Conservation (phyloP, 2,113 vertebrate species). For the Oreochromis niloticus region DNA sequence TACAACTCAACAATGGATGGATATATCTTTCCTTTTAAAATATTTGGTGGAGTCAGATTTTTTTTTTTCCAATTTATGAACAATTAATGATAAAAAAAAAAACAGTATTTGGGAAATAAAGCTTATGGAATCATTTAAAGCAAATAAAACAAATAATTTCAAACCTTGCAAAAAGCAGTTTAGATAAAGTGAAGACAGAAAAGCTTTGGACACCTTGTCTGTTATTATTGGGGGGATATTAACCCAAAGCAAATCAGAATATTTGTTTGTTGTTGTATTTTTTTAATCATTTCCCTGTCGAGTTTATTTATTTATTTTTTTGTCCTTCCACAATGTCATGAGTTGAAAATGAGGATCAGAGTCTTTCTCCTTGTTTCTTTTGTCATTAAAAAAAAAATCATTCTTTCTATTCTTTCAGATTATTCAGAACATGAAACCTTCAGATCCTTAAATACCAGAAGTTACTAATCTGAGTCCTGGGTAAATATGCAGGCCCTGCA, state of each 20-base stretch:
- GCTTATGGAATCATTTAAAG: neutral
- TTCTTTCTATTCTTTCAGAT: neutral
- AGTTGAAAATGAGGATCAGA: neutral
- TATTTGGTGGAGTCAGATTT: neutral
- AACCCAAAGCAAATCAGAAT: neutral
- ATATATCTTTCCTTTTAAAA: neutral
- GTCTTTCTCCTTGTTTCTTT: neutral
- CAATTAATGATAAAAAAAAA: neutral
- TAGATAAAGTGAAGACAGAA: neutral
- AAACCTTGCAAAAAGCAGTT: neutral
- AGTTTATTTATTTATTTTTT: neutral
- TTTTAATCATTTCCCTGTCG: neutral
- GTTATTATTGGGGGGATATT: neutral
- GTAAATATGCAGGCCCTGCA: neutral
- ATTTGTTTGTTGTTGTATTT: neutral
- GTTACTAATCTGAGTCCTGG: neutral
- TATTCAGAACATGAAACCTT: neutral
- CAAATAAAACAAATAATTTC: neutral
- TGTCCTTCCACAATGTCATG: neutral
- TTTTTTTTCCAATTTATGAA: neutral
- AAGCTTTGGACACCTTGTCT: neutral
- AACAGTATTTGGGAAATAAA: neutral
- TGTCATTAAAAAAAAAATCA: neutral
- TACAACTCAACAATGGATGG: neutral
- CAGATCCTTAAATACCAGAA: neutral